phyloP scores from a whole-genome alignment of 2,113 vertebrate genomes.

The Chelonoidis abingdonii region DNA sequence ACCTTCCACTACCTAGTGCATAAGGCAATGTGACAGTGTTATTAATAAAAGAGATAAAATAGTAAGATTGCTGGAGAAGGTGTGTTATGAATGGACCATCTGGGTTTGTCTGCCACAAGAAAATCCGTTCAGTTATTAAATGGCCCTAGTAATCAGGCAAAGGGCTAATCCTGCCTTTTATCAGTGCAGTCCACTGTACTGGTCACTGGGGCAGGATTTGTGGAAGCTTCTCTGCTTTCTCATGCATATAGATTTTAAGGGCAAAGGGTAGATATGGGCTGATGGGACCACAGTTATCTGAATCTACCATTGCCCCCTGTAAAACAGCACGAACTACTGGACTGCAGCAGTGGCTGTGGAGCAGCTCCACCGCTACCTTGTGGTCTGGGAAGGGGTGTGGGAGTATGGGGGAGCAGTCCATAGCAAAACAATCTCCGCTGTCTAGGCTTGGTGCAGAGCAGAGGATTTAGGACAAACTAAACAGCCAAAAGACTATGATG shows the following conservation, averaged over 20 bases:
- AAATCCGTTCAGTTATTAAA: fast-evolving
- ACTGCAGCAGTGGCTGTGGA: background rate
- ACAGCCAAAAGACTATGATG: slow-evolving; percentile 19
- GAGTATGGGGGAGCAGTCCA: too few species aligned
- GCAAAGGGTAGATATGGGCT: background rate
- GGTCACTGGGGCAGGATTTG: background rate
- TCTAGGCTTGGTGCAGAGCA: background rate
- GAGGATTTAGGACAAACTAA: too few species aligned
- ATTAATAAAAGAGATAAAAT: background rate
- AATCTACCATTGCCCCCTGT: fast-evolving
- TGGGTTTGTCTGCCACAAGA: background rate
- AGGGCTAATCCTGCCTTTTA: background rate
- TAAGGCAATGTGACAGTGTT: background rate
- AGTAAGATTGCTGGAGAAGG: fast-evolving
- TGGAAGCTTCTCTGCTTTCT: background rate
- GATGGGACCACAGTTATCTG: fast-evolving
- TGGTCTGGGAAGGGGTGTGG: too few species aligned
- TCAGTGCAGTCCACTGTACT: fast-evolving
- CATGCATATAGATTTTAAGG: background rate
- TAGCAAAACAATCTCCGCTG: background rate
- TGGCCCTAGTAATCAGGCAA: fast-evolving
- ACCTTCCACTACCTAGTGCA: fast-evolving
- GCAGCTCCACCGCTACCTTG: background rate
- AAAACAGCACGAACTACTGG: fast-evolving
- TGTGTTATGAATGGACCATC: background rate